Percentiles rank a stretch among this genome's conserved stretches.
phyloP scores from a whole-genome alignment of 2,113 vertebrate species.

The Steatornis caripensis region DNA sequence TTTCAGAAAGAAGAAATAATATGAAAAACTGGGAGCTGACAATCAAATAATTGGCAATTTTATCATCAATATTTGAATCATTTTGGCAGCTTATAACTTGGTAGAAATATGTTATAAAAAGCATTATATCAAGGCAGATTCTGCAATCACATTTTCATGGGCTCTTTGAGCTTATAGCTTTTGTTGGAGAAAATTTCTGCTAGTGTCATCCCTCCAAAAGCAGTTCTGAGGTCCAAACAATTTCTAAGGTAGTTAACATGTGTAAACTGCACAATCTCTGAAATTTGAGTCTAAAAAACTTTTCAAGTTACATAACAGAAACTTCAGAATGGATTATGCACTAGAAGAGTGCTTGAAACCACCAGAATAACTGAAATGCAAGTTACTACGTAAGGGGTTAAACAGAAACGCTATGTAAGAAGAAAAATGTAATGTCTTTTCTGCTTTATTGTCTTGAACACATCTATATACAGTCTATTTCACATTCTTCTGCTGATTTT shows the following conservation, averaged over 20 bases:
- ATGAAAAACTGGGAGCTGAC: neutral
- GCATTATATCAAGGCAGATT: neutral
- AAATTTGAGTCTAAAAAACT: neutral
- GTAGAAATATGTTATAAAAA: neutral
- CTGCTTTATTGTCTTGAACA: neutral
- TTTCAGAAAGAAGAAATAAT: neutral
- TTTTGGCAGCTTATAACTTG: neutral
- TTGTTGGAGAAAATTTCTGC: neutral
- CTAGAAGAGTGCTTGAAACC: neutral
- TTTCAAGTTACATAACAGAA: neutral
- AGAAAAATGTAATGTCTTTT: neutral
- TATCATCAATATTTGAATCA: neutral
- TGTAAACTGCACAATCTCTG: neutral
- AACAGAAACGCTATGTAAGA: neutral
- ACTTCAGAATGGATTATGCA: neutral
- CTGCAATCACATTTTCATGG: neutral
- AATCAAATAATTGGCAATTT: neutral
- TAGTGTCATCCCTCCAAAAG: neutral
- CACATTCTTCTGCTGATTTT: neutral
- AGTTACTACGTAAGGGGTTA: neutral
- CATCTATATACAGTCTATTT: neutral
- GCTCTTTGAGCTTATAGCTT: neutral
- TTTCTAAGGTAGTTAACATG: neutral
- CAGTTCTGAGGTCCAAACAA: neutral
- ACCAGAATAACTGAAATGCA: neutral